phyloP scores from a whole-genome alignment of 2,797 vertebrate species.

The Poecile montanus region DNA sequence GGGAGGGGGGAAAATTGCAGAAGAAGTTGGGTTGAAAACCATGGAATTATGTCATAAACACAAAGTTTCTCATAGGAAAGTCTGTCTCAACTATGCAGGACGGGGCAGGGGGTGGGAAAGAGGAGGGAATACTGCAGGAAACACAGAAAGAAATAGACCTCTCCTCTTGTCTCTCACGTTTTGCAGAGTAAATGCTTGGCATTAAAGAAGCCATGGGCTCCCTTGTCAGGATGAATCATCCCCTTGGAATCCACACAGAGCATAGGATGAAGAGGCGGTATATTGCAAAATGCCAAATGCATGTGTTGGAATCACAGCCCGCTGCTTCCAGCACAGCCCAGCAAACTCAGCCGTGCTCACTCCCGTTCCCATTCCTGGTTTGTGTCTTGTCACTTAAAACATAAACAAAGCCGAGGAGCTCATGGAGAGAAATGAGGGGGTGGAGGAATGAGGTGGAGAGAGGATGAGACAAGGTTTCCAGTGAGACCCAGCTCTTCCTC shows the following conservation, averaged over 20 bases:
- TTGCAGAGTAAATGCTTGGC: slow-evolving; percentile 56
- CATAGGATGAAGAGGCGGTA: slow-evolving; percentile 47
- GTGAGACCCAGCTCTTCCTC: background rate
- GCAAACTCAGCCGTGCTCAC: background rate
- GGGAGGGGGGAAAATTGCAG: slow-evolving; percentile 62
- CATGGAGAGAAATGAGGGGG: slow-evolving; percentile 55
- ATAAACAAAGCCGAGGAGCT: slow-evolving; percentile 65
- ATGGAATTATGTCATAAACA: slow-evolving; percentile 64
- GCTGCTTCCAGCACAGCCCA: slow-evolving; percentile 46
- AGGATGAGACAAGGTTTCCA: slow-evolving; percentile 46
- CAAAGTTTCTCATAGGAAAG: slow-evolving; percentile 82
- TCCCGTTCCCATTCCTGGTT: slow-evolving; percentile 65
- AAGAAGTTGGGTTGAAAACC: slow-evolving; percentile 61
- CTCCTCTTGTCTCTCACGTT: slow-evolving; percentile 67
- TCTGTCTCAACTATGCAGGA: slow-evolving; percentile 55
- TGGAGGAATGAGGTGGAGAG: slow-evolving; percentile 1
- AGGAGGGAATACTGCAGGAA: slow-evolving; percentile 60
- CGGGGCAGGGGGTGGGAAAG: background rate
- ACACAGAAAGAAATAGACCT: slow-evolving; percentile 46
- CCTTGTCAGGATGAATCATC: slow-evolving; percentile 76
- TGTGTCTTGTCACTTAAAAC: slow-evolving; percentile 75
- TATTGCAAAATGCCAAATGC: slow-evolving; percentile 69
- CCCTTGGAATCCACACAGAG: slow-evolving; percentile 68
- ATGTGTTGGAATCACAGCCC: slow-evolving; percentile 54
- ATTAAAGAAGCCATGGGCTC: slow-evolving; percentile 59